phyloP scores from a whole-genome alignment of 2,113 vertebrate genomes.

The Otus sunia region DNA sequence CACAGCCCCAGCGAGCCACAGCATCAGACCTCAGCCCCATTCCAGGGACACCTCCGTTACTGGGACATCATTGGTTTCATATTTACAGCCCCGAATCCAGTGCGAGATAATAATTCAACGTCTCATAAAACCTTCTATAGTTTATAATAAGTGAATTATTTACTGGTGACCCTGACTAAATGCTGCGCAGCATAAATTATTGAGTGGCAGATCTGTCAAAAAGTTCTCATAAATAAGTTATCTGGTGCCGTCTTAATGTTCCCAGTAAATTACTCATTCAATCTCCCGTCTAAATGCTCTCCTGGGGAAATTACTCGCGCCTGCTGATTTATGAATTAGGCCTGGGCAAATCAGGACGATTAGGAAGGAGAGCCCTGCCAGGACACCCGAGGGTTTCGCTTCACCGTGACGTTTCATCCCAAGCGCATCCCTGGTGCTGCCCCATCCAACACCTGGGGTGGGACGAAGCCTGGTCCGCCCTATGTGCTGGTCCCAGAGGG shows the following conservation, averaged over 20 bases:
- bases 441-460: accelerated
- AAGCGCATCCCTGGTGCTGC: accelerated
- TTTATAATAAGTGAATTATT: conserved; percentile 73
- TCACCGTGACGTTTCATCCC: neutral
- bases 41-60: neutral
- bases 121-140: conserved; percentile 38
- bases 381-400: neutral
- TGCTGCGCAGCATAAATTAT: conserved; percentile 63
- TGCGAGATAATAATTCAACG: neutral
- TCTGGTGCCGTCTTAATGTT: conserved; percentile 51
- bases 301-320: conserved; percentile 32
- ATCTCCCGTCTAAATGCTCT: conserved; percentile 41
- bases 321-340: conserved; percentile 36
- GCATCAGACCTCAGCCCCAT: neutral
- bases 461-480: neutral
- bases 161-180: conserved; percentile 69
- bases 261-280: conserved; percentile 68
- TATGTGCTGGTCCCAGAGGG: accelerated
- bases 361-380: neutral
- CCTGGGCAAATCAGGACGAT: neutral
- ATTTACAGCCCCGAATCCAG: neutral
- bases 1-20: neutral
- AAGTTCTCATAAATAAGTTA: conserved; percentile 72
- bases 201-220: conserved; percentile 69
- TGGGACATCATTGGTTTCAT: neutral